Conservation (phyloP, 37 sponge, comb jelly and placozoan species). For the Cladorhizidae sp. region DNA sequence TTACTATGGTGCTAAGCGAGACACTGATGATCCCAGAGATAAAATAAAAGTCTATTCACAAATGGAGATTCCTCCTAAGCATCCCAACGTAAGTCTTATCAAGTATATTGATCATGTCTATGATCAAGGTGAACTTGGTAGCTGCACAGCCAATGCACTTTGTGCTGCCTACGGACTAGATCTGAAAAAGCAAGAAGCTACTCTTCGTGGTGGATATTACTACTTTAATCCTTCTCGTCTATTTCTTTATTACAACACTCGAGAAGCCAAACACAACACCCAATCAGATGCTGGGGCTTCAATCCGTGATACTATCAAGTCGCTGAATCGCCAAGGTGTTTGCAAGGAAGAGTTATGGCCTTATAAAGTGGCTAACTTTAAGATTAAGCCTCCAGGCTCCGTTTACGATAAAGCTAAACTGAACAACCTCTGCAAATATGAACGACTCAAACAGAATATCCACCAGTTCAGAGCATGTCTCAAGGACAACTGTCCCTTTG, state of each 20-base stretch:
- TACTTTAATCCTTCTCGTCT: background rate
- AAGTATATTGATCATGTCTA: background rate
- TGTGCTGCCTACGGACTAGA: background rate
- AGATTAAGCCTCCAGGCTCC: background rate
- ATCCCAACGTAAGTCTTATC: background rate
- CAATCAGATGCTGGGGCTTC: background rate
- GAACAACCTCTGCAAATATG: background rate
- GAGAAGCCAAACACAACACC: background rate
- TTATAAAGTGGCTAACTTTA: background rate
- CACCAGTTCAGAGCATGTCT: background rate
- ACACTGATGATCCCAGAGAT: too few species aligned
- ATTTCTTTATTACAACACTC: too few species aligned
- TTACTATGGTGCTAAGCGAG: too few species aligned
- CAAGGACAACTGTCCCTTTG: background rate
- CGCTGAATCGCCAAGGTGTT: background rate
- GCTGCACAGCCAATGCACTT: slow-evolving; percentile 20
- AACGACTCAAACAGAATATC: background rate
- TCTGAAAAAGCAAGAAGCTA: background rate
- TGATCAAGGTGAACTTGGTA: slow-evolving; percentile 1
- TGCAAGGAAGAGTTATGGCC: background rate
- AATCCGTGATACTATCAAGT: slow-evolving; percentile 5
- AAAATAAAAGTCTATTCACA: too few species aligned
- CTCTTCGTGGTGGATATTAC: background rate
- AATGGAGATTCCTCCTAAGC: background rate
- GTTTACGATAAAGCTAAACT: background rate